A percentile compares a stretch with the other conserved stretches of the same genome.
Conservation (phyloP, 2,113 vertebrate genomes). For the Empidonax traillii region DNA sequence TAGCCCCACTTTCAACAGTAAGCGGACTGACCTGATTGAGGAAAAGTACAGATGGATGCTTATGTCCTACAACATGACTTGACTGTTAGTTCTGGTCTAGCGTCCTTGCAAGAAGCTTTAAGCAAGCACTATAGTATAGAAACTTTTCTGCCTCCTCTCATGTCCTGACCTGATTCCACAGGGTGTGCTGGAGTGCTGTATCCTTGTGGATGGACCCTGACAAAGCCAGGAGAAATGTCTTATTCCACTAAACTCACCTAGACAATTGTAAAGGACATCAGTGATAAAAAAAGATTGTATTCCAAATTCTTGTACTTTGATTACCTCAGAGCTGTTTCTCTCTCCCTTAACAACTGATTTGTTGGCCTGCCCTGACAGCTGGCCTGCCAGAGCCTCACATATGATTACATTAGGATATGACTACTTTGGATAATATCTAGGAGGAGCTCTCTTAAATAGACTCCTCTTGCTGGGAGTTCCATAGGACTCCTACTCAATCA, state of each 20-base stretch:
- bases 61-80: not conserved
- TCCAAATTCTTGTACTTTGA: not conserved
- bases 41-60: not conserved
- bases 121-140: not conserved
- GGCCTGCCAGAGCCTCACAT: not conserved
- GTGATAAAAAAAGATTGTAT: not conserved
- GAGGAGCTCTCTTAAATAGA: not conserved
- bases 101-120: not conserved
- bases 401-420: not conserved
- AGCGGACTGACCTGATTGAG: not conserved
- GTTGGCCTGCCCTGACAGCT: not conserved
- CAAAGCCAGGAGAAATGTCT: not conserved
- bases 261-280: not conserved
- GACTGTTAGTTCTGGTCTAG: not conserved
- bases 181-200: not conserved
- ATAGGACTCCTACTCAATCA: not conserved
- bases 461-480: not conserved
- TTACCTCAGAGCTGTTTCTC: not conserved
- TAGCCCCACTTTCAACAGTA: not conserved
- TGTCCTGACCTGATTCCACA: not conserved
- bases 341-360: not conserved
- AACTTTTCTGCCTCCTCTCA: not conserved
- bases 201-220: not conserved
- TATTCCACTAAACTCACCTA: not conserved
- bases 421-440: not conserved